Conservation (phyloP, 2,888 invertebrate species). For the Octonoba sinensis region DNA sequence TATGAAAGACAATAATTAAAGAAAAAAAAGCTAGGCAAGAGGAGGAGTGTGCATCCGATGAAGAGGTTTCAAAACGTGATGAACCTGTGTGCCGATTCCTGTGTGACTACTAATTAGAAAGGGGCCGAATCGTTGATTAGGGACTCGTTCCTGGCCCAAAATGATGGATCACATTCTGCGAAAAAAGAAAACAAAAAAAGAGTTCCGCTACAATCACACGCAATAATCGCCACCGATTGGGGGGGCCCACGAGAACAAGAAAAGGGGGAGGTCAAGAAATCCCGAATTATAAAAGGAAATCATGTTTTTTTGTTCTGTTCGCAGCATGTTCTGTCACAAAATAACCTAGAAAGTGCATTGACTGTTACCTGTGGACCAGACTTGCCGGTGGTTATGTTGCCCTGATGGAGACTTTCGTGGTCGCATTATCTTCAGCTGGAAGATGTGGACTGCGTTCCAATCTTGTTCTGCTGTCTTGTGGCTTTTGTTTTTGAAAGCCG, state of each 20-base stretch:
- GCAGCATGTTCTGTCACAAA: constrained; percentile 31
- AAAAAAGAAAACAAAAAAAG: background rate
- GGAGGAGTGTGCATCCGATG: background rate
- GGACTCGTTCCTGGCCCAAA: constrained; percentile 22
- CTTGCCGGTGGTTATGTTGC: too few relatives aligned
- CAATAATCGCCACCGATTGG: constrained; percentile 1
- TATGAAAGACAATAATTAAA: too few relatives aligned
- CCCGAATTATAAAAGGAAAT: constrained; percentile 2
- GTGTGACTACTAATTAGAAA: constrained; percentile 52
- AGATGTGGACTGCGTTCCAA: too few relatives aligned
- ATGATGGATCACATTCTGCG: constrained; percentile 44
- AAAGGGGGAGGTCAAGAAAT: constrained; percentile 12
- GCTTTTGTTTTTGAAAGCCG: too few relatives aligned
- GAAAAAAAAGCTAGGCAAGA: too few relatives aligned
- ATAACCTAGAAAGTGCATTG: constrained; percentile 40
- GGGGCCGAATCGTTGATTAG: constrained; percentile 9
- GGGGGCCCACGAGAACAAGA: background rate
- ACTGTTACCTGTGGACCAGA: constrained; percentile 11
- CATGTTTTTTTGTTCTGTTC: background rate
- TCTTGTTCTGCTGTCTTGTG: too few relatives aligned
- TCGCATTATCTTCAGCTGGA: too few relatives aligned
- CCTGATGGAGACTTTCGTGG: too few relatives aligned
- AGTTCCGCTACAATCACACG: constrained; percentile 15
- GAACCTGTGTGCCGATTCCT: constrained; percentile 34
- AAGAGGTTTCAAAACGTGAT: constrained; percentile 34